Percentiles rank a stretch among this genome's conserved stretches.
Evolutionary conservation across 2,888 invertebrate species (phyloP).

Genomic region (Oxyscelio sp.): DNA sequence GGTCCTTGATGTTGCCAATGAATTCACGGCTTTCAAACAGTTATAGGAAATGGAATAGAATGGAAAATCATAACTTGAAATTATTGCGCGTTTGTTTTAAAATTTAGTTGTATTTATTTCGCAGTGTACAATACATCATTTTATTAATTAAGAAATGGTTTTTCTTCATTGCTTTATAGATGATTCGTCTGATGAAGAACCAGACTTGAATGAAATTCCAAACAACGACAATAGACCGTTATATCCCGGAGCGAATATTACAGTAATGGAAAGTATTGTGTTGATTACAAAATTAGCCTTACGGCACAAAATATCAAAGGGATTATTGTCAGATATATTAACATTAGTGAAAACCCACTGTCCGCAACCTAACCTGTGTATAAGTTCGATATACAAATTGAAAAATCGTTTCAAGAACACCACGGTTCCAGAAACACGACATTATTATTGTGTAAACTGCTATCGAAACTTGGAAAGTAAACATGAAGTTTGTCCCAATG

Average conservation of each 20-base stretch:
- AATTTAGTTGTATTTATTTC: no score
- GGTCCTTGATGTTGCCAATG: no score
- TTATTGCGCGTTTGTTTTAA: no score
- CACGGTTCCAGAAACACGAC: background rate
- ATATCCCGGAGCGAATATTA: constrained; percentile 42
- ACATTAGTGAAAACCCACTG: constrained; percentile 45
- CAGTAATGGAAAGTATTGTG: constrained; percentile 42
- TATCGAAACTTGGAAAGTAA: constrained; percentile 9
- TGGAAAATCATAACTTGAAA: no score
- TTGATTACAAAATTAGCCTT: constrained; percentile 31
- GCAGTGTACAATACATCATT: no score
- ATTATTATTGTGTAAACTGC: constrained; percentile 41
- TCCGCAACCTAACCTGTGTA: constrained; percentile 28
- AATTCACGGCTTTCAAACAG: no score
- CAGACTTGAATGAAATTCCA: background rate
- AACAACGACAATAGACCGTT: constrained; percentile 10
- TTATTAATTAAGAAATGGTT: no score
- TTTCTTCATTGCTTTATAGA: no score
- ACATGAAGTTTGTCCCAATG: constrained; percentile 1
- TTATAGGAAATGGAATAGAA: no score
- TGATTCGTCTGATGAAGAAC: no score
- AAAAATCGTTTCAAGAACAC: constrained; percentile 40
- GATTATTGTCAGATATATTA: constrained; percentile 32
- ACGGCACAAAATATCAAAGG: constrained; percentile 30
- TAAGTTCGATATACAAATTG: constrained; percentile 43